Evolutionary conservation across 2,888 invertebrate species (phyloP), one percentile per base, ranked within the genome.

Genomic region (Neuroscelio doddi): DNA sequence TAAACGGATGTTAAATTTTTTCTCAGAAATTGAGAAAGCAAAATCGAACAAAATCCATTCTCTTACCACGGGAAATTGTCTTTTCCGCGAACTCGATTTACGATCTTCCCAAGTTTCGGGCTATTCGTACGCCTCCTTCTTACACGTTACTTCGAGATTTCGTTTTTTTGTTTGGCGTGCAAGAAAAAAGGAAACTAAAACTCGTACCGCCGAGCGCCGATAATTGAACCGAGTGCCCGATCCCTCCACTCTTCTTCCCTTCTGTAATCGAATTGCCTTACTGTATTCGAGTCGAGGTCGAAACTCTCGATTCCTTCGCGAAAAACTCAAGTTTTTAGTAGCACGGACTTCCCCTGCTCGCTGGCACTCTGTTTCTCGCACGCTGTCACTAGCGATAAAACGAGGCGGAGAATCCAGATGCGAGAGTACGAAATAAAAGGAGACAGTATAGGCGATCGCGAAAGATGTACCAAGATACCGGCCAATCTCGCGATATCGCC

Each of bases 141-240:
- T 61, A 65, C 61, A 61, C 65, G 59, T 65, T 65, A 65, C 65
- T 65, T 56, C 47, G 38, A 39, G 62, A 64, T 62, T 58, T 59
- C 56, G 44, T 41, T 64, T 64, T 68, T 65, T 68, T 64, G 59
- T 68, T 45, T 52, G 30, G 42, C 45, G 49, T 8, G 41, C 36
- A 24, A 61, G 44, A 62, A 59, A 65, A 68, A 65, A 59, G 34
- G 55, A 65, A 63, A 56, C 59, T 65, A 56, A 68, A 65, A 59
- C 56, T 63, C 56, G 55, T 64, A 62, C 64, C 64, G 52, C 58
- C 62, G 63, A 63, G 63, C n/a, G n/a, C 65, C 63, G 68, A 81
- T 81, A 80, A 81, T 80, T 79, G 79, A 80, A 79, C 75, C 71
- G 68, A 66, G 72, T 77, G 64, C 65, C 71, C 66, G 51, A 45